These are phyloP conservation scores for Acestrorhynchus altus DNA, from an alignment of 2,797 vertebrate species.

Conservation along the genomic window DNA sequence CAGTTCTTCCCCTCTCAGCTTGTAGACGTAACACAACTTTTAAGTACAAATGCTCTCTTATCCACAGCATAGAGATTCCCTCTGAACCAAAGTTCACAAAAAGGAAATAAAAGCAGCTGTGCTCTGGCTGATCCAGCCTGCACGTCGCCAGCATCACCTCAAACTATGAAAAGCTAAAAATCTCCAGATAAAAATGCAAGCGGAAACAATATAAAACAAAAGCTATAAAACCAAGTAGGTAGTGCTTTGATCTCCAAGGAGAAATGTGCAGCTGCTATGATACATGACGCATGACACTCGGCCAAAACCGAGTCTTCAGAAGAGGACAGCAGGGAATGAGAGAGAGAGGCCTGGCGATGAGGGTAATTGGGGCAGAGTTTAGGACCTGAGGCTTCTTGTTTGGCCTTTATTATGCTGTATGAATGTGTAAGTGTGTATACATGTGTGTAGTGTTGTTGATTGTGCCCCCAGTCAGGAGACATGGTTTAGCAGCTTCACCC, in stretches of 20 bases:
- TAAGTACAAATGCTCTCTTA: slow-evolving; percentile 13
- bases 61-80: slow-evolving; percentile 23
- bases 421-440: slow-evolving; percentile 45
- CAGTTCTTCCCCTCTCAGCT: not conserved
- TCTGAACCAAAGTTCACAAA: slow-evolving; percentile 7
- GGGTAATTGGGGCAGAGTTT: slow-evolving; percentile 30
- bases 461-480: slow-evolving; percentile 29
- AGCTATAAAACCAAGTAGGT: slow-evolving; percentile 42
- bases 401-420: slow-evolving; percentile 52
- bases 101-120: slow-evolving; percentile 33
- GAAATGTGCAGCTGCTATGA: slow-evolving; percentile 37
- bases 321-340: not conserved
- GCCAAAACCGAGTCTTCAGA: slow-evolving; percentile 13
- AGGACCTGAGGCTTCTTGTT: slow-evolving; percentile 59
- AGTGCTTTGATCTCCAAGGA: slow-evolving; percentile 48
- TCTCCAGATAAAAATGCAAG: slow-evolving; percentile 15
- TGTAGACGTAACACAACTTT: slow-evolving; percentile 8
- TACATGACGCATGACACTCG: slow-evolving; percentile 4
- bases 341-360: slow-evolving; percentile 1
- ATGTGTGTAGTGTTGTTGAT: slow-evolving; percentile 48
- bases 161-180: slow-evolving; percentile 34
- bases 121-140: slow-evolving; percentile 9
- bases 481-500: slow-evolving; percentile 65
- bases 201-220: slow-evolving; percentile 49
- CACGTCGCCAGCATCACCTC: slow-evolving; percentile 2